A percentile compares a stretch with the other conserved stretches of the same genome.
Conservation (phyloP, 2,113 vertebrate species). For the Puntigrus tetrazona region DNA sequence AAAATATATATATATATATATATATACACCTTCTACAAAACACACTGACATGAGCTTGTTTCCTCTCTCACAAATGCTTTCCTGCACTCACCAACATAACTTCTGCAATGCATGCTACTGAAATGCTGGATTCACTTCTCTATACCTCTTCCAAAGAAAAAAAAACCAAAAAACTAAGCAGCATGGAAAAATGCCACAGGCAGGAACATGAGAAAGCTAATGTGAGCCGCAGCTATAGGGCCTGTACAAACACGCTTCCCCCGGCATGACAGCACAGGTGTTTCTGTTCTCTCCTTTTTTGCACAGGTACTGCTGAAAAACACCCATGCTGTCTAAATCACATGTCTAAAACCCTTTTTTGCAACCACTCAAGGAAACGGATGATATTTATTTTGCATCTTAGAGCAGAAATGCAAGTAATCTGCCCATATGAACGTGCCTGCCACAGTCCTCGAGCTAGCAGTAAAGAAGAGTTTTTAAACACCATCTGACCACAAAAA, state of each 20-base stretch:
- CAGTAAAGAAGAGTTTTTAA: not conserved
- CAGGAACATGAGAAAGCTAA: conserved; percentile 30
- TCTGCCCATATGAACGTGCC: not conserved
- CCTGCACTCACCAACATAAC: not conserved
- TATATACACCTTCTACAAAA: not conserved
- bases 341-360: not conserved
- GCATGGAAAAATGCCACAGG: conserved; percentile 37
- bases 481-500: not conserved
- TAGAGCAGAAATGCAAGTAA: not conserved
- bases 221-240: conserved; percentile 14
- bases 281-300: conserved; percentile 22
- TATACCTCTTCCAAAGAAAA: not conserved
- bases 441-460: not conserved
- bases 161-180: conserved; percentile 8
- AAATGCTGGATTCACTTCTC: conserved; percentile 15
- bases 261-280: conserved; percentile 45
- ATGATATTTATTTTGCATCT: not conserved
- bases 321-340: not conserved
- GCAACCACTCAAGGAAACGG: no score
- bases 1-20: no score
- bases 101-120: conserved; percentile 20
- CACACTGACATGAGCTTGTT: not conserved
- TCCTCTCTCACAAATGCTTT: not conserved
- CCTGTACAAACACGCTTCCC: conserved; percentile 52
- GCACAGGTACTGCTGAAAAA: not conserved